Percentiles rank a stretch among this genome's conserved stretches.
Conservation (phyloP, 2,797 vertebrate genomes). For the Dendrocincla fuliginosa region DNA sequence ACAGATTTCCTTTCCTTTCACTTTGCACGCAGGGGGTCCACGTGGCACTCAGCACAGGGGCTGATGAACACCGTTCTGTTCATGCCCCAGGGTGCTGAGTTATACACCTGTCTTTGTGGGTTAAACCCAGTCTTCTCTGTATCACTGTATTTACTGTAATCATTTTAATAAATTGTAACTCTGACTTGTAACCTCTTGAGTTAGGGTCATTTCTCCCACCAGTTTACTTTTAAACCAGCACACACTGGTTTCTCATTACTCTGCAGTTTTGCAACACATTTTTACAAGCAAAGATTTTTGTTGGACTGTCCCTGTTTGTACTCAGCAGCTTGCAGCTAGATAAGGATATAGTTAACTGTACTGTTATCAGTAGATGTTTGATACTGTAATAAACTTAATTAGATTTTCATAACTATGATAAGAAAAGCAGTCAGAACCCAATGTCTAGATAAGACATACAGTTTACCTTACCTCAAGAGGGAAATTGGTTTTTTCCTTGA, state of each 20-base stretch:
- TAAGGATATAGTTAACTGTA: background rate
- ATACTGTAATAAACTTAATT: conserved; percentile 65
- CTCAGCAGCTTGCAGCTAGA: conserved; percentile 6
- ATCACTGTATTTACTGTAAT: too few relatives aligned
- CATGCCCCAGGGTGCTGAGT: too few relatives aligned
- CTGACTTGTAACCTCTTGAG: too few relatives aligned
- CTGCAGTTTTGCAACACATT: conserved; percentile 14
- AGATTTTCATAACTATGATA: conserved; percentile 35
- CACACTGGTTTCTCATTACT: background rate
- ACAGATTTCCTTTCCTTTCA: too few relatives aligned
- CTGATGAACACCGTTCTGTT: too few relatives aligned
- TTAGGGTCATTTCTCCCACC: too few relatives aligned
- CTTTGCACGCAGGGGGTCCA: too few relatives aligned
- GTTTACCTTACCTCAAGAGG: background rate
- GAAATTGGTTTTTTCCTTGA: background rate
- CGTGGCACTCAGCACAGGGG: too few relatives aligned
- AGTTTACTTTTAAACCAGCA: too few relatives aligned
- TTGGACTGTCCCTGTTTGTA: background rate
- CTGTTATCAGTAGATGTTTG: conserved; percentile 33
- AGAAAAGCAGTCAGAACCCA: background rate
- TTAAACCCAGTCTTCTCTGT: too few relatives aligned
- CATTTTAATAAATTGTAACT: too few relatives aligned
- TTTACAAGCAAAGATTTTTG: background rate
- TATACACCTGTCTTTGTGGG: too few relatives aligned
- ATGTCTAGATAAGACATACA: background rate